These are phyloP conservation scores for Hermaeophaga mercurialis DNA, from an alignment of 2,888 invertebrate genomes.

Conservation along the genomic window DNA sequence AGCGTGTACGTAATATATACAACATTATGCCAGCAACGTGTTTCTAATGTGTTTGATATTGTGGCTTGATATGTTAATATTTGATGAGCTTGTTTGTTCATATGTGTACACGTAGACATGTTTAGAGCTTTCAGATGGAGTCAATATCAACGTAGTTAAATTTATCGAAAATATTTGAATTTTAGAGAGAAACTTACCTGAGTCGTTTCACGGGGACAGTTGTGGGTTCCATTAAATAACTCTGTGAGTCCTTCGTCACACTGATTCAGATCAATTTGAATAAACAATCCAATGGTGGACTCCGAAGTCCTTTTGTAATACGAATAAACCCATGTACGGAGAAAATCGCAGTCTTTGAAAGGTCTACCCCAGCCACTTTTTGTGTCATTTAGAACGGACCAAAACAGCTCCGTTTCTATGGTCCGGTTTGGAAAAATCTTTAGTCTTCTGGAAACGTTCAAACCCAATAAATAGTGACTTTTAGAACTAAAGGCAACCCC, in stretches of 20 bases:
- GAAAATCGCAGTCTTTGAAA: constrained; percentile 55
- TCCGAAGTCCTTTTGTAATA: constrained; percentile 47
- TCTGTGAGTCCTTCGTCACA: constrained; percentile 73
- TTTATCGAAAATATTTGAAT: neutral
- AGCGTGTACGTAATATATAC: neutral
- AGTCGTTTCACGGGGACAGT: constrained; percentile 62
- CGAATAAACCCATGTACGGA: constrained; percentile 53
- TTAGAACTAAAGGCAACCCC: constrained; percentile 55
- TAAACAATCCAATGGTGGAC: constrained; percentile 48
- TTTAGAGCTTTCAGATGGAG: neutral
- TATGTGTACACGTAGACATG: neutral
- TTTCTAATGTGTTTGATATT: constrained; percentile 1
- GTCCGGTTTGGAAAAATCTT: constrained; percentile 52
- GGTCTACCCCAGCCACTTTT: constrained; percentile 54
- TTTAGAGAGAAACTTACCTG: constrained; percentile 30
- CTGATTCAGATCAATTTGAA: constrained; percentile 68
- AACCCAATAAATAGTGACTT: constrained; percentile 45
- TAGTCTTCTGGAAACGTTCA: constrained; percentile 48
- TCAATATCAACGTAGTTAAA: neutral
- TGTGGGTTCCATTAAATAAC: constrained; percentile 70
- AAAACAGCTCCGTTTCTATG: constrained; percentile 61
- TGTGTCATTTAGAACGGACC: constrained; percentile 61
- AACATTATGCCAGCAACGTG: neutral
- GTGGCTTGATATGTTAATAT: constrained; percentile 1
- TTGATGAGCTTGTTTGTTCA: constrained; percentile 8